phyloP scores from a whole-genome alignment of 2,797 vertebrate species.

The Onychomys arenicola region DNA sequence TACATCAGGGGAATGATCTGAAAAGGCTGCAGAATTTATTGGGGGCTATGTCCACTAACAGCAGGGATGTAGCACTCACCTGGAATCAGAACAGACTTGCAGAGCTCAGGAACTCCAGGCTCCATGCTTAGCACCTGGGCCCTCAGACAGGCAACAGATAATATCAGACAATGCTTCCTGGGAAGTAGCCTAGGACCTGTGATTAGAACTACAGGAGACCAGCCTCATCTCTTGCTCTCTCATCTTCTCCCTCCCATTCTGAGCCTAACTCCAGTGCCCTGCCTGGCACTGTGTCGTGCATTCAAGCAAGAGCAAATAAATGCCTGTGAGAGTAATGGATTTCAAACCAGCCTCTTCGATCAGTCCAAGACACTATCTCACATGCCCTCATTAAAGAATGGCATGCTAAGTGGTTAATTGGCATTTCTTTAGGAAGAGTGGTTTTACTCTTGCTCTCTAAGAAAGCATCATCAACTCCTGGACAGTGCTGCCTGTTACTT shows the following conservation, averaged over 20 bases:
- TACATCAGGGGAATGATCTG: neutral
- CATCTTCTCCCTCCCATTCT: neutral
- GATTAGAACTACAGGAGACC: neutral
- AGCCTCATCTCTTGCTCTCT: neutral
- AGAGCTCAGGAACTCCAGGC: neutral
- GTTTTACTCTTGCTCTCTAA: neutral
- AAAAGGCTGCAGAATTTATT: neutral
- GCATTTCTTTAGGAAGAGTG: neutral
- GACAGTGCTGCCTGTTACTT: neutral
- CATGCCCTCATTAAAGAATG: neutral
- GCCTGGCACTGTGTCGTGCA: neutral
- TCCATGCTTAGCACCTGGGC: rapidly evolving
- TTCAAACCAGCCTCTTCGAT: conserved; percentile 1
- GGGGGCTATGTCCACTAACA: conserved; percentile 1
- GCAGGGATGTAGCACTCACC: neutral
- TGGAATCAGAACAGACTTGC: neutral
- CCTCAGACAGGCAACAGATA: neutral
- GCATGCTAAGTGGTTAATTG: neutral
- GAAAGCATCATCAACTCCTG: neutral
- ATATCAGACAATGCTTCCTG: neutral
- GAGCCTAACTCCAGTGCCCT: neutral
- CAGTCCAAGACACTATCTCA: neutral
- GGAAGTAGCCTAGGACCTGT: neutral
- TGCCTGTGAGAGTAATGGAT: neutral
- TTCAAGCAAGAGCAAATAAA: neutral